Base-by-base conservation (phyloP, 2,888 invertebrate species). In the Ptychoptera contaminata region DNA sequence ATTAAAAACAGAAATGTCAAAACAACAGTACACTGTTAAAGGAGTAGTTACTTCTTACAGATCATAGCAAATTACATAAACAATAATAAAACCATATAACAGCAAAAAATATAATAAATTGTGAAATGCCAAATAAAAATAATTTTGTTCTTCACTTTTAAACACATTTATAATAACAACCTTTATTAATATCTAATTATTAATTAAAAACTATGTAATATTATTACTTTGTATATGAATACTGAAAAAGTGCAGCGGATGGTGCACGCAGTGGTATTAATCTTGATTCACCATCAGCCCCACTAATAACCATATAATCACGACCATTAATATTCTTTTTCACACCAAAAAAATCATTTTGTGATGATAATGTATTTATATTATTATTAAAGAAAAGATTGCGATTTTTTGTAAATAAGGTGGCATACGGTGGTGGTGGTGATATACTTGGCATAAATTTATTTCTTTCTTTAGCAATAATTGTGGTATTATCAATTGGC, bases 231-330 rank as follows among this genome's bases (percentile, higher is more conserved):
- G 62, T 60, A 38, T 64, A 65, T 2, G 69, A 63, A 53, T 71
- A 75, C 49, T 79, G 78, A 64, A 82, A 86, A 5, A 86, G 63
- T 41, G 83, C 73, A 10, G 85, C 82, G 1, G 86, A 85, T 0
- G 85, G 83, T 3, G 80, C 73, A 50, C 84, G 66, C 1, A 80
- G 70, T 0, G 86, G 86, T 42, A 86, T 74, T 46, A 86, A 67
- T 51, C 76, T 73, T n/a, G 67, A 74, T 15, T 73, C 74, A 0
- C 82, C 82, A 46, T 68, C 70, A 3, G 67, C 62, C 15, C 73
- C 71, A 12, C 72, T 72, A 23, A 76, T 69, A 0, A 83, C 74
- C 63, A 79, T 79, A 61, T 85, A 86, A 55, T 83, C 80, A 40
- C 83, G 70, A 0, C 85, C 86, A 54, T 86, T 85, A 34, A 86